phyloP scores from a whole-genome alignment of 2,113 vertebrate genomes.

The Microcebus tavaratra region DNA sequence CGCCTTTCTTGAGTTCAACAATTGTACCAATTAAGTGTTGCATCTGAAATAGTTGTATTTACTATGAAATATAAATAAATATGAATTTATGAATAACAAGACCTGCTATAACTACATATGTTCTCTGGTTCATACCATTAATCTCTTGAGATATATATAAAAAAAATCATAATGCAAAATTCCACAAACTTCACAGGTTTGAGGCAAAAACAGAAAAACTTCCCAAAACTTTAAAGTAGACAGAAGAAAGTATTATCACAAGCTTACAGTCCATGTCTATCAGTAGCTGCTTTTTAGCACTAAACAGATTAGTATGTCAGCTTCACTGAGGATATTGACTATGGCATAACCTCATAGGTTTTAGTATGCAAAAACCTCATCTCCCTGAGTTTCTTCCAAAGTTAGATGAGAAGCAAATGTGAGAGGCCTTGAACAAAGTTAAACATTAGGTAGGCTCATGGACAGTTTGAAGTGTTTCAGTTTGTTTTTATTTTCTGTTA shows the following conservation, averaged over 20 bases:
- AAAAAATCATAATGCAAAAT: constrained; percentile 18
- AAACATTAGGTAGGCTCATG: neutral
- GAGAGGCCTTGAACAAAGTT: neutral
- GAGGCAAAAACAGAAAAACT: neutral
- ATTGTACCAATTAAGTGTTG: neutral
- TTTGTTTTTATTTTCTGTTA: neutral
- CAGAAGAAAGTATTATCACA: neutral
- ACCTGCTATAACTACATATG: neutral
- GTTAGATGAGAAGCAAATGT: neutral
- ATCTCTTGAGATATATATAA: neutral
- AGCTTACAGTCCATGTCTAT: neutral
- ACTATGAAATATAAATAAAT: neutral
- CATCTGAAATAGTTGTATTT: neutral
- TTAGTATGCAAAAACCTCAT: neutral
- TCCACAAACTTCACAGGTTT: neutral
- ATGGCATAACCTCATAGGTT: neutral
- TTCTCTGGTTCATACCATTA: neutral
- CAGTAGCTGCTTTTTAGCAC: neutral
- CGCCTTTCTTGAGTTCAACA: neutral
- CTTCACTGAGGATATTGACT: neutral
- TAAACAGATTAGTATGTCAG: neutral
- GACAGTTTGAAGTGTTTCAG: neutral
- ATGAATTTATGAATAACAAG: constrained; percentile 1
- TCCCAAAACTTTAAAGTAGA: neutral
- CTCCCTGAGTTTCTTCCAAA: neutral